Conservation (phyloP, 2,888 invertebrate genomes). For the Drosophila paracracens region DNA sequence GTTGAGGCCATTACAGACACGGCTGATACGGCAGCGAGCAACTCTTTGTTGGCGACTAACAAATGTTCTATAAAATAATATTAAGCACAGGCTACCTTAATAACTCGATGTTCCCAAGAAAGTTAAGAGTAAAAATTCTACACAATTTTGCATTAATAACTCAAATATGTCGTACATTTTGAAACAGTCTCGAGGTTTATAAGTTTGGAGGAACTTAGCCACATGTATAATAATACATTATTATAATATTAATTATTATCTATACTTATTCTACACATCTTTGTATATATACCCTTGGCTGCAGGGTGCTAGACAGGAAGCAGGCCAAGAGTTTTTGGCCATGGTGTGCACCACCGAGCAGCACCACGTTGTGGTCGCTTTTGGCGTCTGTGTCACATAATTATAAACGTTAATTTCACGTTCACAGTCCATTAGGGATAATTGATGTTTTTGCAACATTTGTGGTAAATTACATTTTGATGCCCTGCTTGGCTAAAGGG, state of each 20-base stretch:
- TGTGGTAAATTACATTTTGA: conserved; percentile 80
- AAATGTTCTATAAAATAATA: conserved; percentile 12
- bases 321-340: conserved; percentile 25
- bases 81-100: neutral
- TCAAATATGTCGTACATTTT: neutral
- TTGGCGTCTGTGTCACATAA: conserved; percentile 71
- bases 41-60: neutral
- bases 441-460: conserved; percentile 80
- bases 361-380: conserved; percentile 38
- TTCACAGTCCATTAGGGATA: conserved; percentile 80
- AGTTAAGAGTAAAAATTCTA: neutral
- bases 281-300: neutral
- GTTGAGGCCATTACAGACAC: conserved; percentile 15
- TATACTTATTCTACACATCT: neutral
- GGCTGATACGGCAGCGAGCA: neutral
- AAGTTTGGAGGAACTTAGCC: neutral
- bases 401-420: conserved; percentile 81
- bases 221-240: neutral
- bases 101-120: neutral
- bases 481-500: conserved; percentile 42
- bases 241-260: neutral
- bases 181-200: neutral
- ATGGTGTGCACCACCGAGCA: conserved; percentile 3
- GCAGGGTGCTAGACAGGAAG: conserved; percentile 25
- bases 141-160: neutral